Base-by-base conservation (phyloP, 2,888 invertebrate species). In the Serripes groenlandicus region DNA sequence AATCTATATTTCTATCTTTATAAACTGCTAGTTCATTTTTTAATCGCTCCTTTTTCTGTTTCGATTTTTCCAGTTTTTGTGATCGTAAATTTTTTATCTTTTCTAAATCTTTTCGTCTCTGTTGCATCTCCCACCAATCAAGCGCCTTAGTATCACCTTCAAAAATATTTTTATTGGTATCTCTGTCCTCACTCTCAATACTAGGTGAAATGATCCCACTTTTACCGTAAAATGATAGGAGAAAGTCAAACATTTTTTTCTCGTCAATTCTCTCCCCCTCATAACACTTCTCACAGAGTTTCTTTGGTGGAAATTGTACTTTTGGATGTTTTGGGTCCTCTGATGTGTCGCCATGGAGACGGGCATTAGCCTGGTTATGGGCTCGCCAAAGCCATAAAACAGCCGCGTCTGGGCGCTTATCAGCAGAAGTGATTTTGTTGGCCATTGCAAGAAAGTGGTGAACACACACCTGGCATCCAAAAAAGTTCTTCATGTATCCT, bases 331-430 rank as follows among this genome's bases (percentile, higher is more conserved):
- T 94, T 0, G 99, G 98, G 95, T 99, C 99, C 95, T 99, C 99
- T 0, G 98, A 90, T 26, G 91, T n/a, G 94, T 98, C 98, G 0
- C 98, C 97, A 30, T 97, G 96, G 34, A 99, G 95, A 88, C 99
- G 96, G 86, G 96, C 95, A 94, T 99, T 99, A 0, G 98, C 99
- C 60, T 83, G 81, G 94, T 99, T 99, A 94, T 99, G 99, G 0
- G 98, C 97, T 90, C 96, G 96, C 99, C 99, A 99, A 32, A 99
- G 95, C 98, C 99, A 99, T 56, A 99, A 94, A 0, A 99, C 96
- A 28, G 95, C 96, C 81, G 97, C 97, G 77, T 97, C 96, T 89
- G 96, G 96, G 72, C 96, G 96, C 23, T 95, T 95, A 0, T 97
- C 97, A 89, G 96, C 96, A 92, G 96, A 96, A 83, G 97, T 96